Percentiles rank a stretch among this genome's conserved stretches.
These are phyloP conservation scores for Pseudonaja textilis DNA, from an alignment of 2,113 vertebrate species.

Conservation along the genomic window DNA sequence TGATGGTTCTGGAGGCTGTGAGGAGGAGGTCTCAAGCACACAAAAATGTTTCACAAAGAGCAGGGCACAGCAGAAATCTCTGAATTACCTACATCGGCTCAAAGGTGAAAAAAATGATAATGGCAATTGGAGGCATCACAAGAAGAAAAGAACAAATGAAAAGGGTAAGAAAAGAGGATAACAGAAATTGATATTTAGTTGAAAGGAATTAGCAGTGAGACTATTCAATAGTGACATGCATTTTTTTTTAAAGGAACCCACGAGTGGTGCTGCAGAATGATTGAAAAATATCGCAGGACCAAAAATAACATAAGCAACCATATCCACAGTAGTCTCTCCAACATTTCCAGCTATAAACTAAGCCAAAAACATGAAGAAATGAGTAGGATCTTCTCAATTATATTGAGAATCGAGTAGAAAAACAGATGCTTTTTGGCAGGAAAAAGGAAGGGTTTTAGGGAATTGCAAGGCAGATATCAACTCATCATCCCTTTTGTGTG, in stretches of 20 bases:
- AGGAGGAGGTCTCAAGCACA: background rate
- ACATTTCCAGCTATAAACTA: background rate
- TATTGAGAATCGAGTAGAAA: background rate
- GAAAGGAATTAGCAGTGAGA: background rate
- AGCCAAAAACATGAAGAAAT: background rate
- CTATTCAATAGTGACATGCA: background rate
- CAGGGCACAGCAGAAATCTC: background rate
- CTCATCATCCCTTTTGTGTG: background rate
- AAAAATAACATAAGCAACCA: background rate
- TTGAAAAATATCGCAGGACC: background rate
- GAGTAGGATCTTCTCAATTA: background rate
- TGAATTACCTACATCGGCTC: background rate
- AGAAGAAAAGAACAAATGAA: background rate
- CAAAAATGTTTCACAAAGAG: background rate
- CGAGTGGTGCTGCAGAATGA: background rate
- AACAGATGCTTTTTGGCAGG: background rate
- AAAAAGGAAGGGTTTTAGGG: background rate
- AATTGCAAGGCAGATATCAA: background rate
- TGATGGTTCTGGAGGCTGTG: background rate
- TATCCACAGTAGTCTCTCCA: background rate
- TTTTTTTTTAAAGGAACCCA: background rate
- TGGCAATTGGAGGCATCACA: background rate
- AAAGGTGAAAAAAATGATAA: background rate
- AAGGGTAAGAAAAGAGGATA: background rate
- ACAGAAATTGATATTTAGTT: background rate